These are phyloP conservation scores for Thecophora atra DNA, from an alignment of 2,888 invertebrate genomes.

Conservation along the genomic window DNA sequence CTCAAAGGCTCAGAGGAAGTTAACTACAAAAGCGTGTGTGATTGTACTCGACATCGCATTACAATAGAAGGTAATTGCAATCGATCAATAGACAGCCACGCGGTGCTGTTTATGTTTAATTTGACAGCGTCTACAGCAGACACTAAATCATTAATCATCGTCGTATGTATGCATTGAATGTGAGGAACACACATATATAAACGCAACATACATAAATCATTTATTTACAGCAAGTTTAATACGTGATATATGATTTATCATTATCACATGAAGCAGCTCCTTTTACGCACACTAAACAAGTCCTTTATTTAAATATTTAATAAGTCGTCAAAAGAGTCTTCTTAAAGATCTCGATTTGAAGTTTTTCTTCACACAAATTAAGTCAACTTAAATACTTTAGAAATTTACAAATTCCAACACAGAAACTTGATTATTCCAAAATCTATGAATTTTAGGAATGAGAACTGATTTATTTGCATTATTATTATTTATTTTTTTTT, in stretches of 20 bases:
- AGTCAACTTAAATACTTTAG: no score
- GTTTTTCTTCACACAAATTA: no score
- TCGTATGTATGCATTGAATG: not conserved
- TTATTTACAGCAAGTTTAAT: not conserved
- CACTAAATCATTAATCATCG: not conserved
- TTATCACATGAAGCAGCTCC: not conserved
- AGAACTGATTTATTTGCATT: no score
- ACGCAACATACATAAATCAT: constrained; percentile 1
- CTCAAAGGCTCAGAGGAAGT: no score
- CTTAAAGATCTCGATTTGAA: no score
- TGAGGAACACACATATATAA: not conserved
- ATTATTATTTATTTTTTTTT: no score
- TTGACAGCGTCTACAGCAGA: not conserved
- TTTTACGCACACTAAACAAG: not conserved
- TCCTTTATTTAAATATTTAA: no score
- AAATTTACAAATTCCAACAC: no score
- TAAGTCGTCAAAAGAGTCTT: no score
- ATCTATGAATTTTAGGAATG: no score
- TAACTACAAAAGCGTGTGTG: no score
- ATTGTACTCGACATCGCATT: not conserved
- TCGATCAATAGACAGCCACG: not conserved
- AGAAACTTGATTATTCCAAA: no score
- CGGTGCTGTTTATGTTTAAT: not conserved
- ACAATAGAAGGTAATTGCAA: not conserved
- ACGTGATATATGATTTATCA: constrained; percentile 2